Conservation (phyloP, 2,888 invertebrate genomes). For the Melanophora roralis region DNA sequence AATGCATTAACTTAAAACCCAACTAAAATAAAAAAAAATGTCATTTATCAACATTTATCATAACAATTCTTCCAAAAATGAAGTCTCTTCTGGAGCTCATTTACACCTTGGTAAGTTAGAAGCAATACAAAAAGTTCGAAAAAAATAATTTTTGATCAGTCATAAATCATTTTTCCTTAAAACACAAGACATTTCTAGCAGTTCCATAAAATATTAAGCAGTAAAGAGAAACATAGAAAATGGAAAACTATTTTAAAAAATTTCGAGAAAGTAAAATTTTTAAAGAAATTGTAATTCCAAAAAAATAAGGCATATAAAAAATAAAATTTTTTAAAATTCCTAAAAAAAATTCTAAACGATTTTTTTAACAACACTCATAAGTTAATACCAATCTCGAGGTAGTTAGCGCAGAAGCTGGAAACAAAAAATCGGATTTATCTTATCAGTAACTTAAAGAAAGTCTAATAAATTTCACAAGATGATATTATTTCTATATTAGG, state of each 20-base stretch:
- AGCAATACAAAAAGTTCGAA: slow-evolving; percentile 60
- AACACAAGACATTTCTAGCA: slow-evolving; percentile 18
- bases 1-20: slow-evolving; percentile 63
- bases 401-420: too few relatives aligned
- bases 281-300: too few relatives aligned
- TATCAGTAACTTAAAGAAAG: too few relatives aligned
- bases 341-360: too few relatives aligned
- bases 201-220: slow-evolving; percentile 26
- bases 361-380: too few relatives aligned
- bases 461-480: too few relatives aligned
- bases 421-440: too few relatives aligned
- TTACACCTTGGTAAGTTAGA: slow-evolving; percentile 97
- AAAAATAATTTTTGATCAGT: neutral
- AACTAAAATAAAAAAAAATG: slow-evolving; percentile 61
- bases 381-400: too few relatives aligned
- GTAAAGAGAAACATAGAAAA: slow-evolving; percentile 41
- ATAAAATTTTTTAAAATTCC: too few relatives aligned
- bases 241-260: neutral
- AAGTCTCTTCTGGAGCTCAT: slow-evolving; percentile 99
- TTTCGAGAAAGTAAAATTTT: too few relatives aligned
- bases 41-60: slow-evolving; percentile 27
- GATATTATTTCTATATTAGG: too few relatives aligned
- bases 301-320: too few relatives aligned
- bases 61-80: slow-evolving; percentile 70
- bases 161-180: neutral